These are phyloP conservation scores for Zeus faber DNA, from an alignment of 2,113 vertebrate species.

Conservation along the genomic window DNA sequence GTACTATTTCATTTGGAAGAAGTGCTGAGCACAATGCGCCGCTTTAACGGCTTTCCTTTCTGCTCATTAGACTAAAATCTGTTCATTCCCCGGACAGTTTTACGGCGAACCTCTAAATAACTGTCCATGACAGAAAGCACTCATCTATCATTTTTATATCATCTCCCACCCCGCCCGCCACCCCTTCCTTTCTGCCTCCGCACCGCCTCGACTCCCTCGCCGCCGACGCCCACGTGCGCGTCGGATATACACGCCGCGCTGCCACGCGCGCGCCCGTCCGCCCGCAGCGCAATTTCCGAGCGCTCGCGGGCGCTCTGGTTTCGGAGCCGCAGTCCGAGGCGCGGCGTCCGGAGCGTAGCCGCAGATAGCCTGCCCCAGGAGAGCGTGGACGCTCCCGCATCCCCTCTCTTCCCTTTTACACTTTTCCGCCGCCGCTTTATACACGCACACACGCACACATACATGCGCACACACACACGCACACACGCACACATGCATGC, in stretches of 20 bases:
- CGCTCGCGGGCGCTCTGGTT: too few relatives aligned
- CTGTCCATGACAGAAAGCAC: slow-evolving; percentile 72
- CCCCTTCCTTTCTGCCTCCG: slow-evolving; percentile 6
- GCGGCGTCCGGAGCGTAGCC: too few relatives aligned
- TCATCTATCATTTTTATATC: slow-evolving; percentile 78
- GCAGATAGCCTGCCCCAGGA: too few relatives aligned
- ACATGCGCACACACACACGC: slow-evolving; percentile 2
- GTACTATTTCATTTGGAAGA: slow-evolving; percentile 80
- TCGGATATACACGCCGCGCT: too few relatives aligned
- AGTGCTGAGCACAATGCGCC: slow-evolving; percentile 78
- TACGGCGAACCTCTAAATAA: slow-evolving; percentile 74
- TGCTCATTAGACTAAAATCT: slow-evolving; percentile 79
- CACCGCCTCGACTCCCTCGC: slow-evolving; percentile 16
- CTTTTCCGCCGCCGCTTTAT: too few relatives aligned
- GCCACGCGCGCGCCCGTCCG: too few relatives aligned
- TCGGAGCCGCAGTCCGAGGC: too few relatives aligned
- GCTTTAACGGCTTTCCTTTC: slow-evolving; percentile 78
- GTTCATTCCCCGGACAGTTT: slow-evolving; percentile 75
- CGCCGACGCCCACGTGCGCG: slow-evolving; percentile 19
- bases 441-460: neutral
- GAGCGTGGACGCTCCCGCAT: too few relatives aligned
- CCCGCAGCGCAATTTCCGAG: too few relatives aligned
- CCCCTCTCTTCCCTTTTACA: too few relatives aligned
- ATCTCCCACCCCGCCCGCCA: slow-evolving; percentile 45
- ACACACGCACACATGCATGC: slow-evolving; percentile 5